These are phyloP conservation scores for Anguilla rostrata DNA, from an alignment of 2,113 vertebrate genomes.

Conservation along the genomic window DNA sequence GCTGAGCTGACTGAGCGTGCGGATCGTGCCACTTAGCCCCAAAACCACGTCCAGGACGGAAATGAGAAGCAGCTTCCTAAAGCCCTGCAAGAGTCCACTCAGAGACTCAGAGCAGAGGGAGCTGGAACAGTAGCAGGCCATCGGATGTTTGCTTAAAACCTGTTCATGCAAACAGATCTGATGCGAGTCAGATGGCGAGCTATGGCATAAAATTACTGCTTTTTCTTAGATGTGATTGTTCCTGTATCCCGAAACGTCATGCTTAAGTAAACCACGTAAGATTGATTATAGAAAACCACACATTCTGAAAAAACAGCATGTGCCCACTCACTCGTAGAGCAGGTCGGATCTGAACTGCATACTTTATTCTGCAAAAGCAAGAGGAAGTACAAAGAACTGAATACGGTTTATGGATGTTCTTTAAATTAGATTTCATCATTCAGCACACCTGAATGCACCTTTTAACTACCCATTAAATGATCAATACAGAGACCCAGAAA, in stretches of 20 bases:
- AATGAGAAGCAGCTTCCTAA: neutral
- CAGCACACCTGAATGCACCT: neutral
- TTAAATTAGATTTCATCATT: neutral
- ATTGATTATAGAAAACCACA: conserved; percentile 11
- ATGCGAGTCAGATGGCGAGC: conserved; percentile 4
- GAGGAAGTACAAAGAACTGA: neutral
- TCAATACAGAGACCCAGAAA: neutral
- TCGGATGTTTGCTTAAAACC: conserved; percentile 1
- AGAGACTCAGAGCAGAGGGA: neutral
- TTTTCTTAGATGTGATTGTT: conserved; percentile 7
- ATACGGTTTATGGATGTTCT: neutral
- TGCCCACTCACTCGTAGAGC: neutral
- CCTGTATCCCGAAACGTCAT: conserved; percentile 5
- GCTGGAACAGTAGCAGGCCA: neutral
- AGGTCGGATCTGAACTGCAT: neutral
- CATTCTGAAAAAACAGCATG: neutral
- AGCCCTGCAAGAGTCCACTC: neutral
- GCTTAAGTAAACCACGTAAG: neutral
- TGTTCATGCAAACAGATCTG: conserved; percentile 8
- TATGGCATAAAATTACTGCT: neutral
- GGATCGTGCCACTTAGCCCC: neutral
- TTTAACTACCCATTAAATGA: neutral
- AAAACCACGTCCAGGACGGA: neutral
- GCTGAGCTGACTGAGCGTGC: neutral
- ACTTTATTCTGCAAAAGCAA: neutral